phyloP scores from a whole-genome alignment of 2,797 vertebrate genomes.

The Philypnodon macrostomus region DNA sequence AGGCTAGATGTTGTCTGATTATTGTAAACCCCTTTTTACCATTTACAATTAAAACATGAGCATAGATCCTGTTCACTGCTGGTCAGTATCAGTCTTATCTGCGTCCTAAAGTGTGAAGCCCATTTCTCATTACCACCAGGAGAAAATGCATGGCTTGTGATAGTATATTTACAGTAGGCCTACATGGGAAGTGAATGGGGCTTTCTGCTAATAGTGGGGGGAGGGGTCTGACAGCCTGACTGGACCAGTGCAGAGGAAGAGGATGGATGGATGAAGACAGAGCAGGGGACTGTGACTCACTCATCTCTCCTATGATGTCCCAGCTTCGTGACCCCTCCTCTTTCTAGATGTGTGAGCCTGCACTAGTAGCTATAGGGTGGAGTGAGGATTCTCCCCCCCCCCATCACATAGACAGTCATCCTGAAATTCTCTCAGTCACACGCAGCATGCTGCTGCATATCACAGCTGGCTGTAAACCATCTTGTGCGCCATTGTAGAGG shows the following conservation, averaged over 20 bases:
- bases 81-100: too few species aligned
- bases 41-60: too few species aligned
- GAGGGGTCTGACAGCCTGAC: conserved; percentile 51
- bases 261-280: conserved; percentile 37
- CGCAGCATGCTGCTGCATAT: conserved; percentile 44
- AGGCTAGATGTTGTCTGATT: not conserved
- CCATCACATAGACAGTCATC: conserved; percentile 25
- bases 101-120: too few species aligned
- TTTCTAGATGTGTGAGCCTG: conserved; percentile 26
- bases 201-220: conserved; percentile 41
- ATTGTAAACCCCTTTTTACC: too few species aligned
- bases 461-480: conserved; percentile 53
- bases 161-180: conserved; percentile 48
- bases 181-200: conserved; percentile 48
- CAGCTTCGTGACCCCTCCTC: conserved; percentile 24
- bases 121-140: too few species aligned
- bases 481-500: conserved; percentile 25
- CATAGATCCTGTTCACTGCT: too few species aligned
- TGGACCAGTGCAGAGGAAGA: conserved; percentile 51
- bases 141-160: conserved; percentile 36
- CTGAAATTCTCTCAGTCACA: conserved; percentile 50
- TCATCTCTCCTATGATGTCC: conserved; percentile 34
- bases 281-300: conserved; percentile 30
- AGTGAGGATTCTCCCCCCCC: conserved; percentile 50
- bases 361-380: conserved; percentile 39